phyloP scores from a whole-genome alignment of 2,797 vertebrate species.

The Natrix natrix region DNA sequence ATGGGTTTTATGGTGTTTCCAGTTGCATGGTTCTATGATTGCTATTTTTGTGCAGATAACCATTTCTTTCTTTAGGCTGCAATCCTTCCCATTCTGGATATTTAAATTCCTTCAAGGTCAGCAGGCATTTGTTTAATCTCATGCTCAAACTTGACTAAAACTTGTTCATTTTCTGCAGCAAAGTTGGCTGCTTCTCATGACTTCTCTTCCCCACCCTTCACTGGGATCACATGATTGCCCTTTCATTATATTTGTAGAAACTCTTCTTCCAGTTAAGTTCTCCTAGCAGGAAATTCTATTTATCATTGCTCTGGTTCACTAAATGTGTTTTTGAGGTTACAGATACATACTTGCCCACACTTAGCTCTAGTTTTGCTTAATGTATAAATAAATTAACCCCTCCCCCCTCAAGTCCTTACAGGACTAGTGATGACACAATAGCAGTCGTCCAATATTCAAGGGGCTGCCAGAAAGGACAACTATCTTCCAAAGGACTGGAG shows the following conservation, averaged over 20 bases:
- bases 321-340: neutral
- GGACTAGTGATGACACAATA: neutral
- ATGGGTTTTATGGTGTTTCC: neutral
- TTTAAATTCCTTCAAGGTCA: neutral
- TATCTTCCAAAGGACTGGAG: neutral
- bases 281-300: neutral
- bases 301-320: neutral
- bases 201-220: neutral
- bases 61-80: neutral
- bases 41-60: neutral
- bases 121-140: neutral
- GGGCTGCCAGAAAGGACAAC: neutral
- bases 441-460: neutral
- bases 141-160: neutral
- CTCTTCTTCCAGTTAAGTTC: neutral
- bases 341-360: neutral
- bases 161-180: neutral
- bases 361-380: neutral
- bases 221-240: neutral
- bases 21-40: neutral
- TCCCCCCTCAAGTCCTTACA: neutral
- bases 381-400: neutral
- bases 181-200: neutral
- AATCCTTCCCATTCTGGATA: neutral
- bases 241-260: neutral